These are phyloP conservation scores for Sussaba pulchella DNA, from an alignment of 2,888 invertebrate genomes.

Conservation along the genomic window DNA sequence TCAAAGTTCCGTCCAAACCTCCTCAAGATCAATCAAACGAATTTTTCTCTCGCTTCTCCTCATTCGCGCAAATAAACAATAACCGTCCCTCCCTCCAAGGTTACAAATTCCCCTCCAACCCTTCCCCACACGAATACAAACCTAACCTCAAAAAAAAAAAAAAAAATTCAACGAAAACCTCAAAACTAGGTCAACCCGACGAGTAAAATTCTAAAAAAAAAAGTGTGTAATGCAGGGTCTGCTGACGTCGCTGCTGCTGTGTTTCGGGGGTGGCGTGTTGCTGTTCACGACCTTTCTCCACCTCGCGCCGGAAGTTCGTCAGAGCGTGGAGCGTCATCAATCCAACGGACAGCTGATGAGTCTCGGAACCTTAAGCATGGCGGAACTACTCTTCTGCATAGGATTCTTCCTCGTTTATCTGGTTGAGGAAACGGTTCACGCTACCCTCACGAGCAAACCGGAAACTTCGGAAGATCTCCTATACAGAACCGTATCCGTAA, in stretches of 20 bases:
- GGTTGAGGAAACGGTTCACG: slow-evolving; percentile 87
- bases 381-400: slow-evolving; percentile 87
- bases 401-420: slow-evolving; percentile 89
- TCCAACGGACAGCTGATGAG: slow-evolving; percentile 83
- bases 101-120: neutral
- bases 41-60: too few relatives aligned
- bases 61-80: too few relatives aligned
- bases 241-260: slow-evolving; percentile 86
- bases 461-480: slow-evolving; percentile 84
- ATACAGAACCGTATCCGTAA: slow-evolving; percentile 86
- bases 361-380: slow-evolving; percentile 84
- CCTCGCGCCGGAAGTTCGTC: slow-evolving; percentile 88
- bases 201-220: slow-evolving; percentile 6
- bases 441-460: slow-evolving; percentile 82
- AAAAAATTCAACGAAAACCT: slow-evolving; percentile 2
- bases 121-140: too few relatives aligned
- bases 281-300: slow-evolving; percentile 88
- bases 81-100: too few relatives aligned
- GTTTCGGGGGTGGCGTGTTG: slow-evolving; percentile 89
- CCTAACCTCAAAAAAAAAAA: neutral
- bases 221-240: slow-evolving; percentile 82
- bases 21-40: too few relatives aligned
- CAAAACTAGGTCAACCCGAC: too few relatives aligned
- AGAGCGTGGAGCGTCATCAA: slow-evolving; percentile 85
- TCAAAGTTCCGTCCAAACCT: too few relatives aligned